phyloP scores from a whole-genome alignment of 2,113 vertebrate genomes.

The Erythrocercus mccallii region DNA sequence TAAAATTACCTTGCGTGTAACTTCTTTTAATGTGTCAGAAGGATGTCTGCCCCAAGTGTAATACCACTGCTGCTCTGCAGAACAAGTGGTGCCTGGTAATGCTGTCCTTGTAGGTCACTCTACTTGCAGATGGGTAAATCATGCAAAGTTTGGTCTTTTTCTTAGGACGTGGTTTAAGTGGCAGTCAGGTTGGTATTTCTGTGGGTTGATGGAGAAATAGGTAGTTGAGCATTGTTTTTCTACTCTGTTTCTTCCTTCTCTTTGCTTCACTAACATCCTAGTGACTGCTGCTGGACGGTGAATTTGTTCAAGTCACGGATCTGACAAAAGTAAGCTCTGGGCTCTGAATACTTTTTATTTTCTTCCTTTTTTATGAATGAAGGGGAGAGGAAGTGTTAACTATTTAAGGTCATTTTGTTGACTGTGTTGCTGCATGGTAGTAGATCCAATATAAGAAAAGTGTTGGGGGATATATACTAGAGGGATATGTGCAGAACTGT shows the following conservation, averaged over 20 bases:
- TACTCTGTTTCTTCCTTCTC: not conserved
- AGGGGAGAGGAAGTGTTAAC: not conserved
- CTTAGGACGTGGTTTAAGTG: not conserved
- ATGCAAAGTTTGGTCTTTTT: not conserved
- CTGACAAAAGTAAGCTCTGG: not conserved
- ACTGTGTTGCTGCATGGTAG: not conserved
- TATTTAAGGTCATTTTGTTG: not conserved
- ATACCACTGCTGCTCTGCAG: not conserved
- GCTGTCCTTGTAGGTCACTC: not conserved
- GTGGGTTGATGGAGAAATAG: not conserved
- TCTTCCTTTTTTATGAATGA: not conserved
- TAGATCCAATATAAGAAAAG: accelerated
- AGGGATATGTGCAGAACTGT: not conserved
- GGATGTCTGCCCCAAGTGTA: not conserved
- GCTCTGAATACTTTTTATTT: not conserved
- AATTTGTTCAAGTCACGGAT: not conserved
- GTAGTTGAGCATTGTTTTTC: not conserved
- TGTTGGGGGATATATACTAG: not conserved
- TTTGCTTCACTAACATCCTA: not conserved
- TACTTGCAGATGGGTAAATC: not conserved
- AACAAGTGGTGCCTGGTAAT: not conserved
- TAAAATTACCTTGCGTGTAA: not conserved
- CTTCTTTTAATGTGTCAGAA: not conserved
- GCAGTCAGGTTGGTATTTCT: not conserved
- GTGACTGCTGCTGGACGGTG: not conserved